Conservation (phyloP, 1,140 invertebrate genomes). For the Tetranychus urticae region DNA sequence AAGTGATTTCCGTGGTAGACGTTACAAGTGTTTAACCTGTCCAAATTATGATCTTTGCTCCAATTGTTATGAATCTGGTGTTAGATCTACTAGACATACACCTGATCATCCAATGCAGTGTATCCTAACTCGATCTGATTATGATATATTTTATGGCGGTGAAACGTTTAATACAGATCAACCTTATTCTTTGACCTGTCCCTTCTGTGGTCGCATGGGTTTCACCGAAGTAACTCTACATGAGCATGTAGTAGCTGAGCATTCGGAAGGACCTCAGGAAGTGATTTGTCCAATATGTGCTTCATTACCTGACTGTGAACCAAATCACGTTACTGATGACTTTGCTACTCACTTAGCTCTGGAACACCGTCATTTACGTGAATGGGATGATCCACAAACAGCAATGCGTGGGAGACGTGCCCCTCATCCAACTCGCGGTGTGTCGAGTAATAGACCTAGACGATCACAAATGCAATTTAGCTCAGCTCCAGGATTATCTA, state of each 20-base stretch:
- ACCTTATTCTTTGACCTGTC: conserved; percentile 84
- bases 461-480: conserved; percentile 64
- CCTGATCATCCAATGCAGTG: conserved; percentile 95
- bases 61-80: conserved; percentile 79
- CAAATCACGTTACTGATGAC: conserved; percentile 90
- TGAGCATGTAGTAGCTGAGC: conserved; percentile 73
- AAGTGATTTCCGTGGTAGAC: conserved; percentile 82
- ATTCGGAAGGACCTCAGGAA: conserved; percentile 59
- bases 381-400: conserved; percentile 11
- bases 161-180: conserved; percentile 55
- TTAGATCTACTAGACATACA: conserved; percentile 73
- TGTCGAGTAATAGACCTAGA: conserved; percentile 34
- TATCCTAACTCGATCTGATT: conserved; percentile 78
- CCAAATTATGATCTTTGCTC: conserved; percentile 97
- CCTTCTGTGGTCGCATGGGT: conserved; percentile 84
- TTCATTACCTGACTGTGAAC: conserved; percentile 76
- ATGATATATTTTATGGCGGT: conserved; percentile 83
- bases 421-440: conserved; percentile 48
- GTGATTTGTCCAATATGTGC: conserved; percentile 41
- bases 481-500: conserved; percentile 48
- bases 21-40: conserved; percentile 95
- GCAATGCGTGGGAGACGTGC: conserved; percentile 42
- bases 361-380: conserved; percentile 49
- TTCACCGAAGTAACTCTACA: conserved; percentile 71
- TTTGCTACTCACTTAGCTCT: conserved; percentile 82